Evolutionary conservation across 1,140 invertebrate genomes (phyloP).

Genomic region (Eriocheir sinensis): DNA sequence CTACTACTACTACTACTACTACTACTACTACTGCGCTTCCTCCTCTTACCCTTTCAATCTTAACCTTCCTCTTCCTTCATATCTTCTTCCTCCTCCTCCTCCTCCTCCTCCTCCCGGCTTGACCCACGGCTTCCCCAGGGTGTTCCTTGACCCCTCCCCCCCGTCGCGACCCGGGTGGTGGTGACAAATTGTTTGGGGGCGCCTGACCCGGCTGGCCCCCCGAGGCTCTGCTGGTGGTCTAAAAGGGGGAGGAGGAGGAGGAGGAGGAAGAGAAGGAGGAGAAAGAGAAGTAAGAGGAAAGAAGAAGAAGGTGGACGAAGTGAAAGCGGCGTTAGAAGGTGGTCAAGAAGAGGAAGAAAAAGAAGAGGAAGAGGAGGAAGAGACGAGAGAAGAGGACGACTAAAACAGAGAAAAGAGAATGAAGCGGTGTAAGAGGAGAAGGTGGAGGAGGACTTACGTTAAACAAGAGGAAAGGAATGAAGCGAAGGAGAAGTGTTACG

Average conservation of each 20-base stretch:
- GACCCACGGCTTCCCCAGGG: background rate
- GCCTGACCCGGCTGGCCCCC: background rate
- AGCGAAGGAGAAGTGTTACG: too few relatives aligned
- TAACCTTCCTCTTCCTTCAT: background rate
- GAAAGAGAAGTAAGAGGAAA: too few relatives aligned
- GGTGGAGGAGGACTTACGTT: background rate
- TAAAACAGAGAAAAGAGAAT: too few relatives aligned
- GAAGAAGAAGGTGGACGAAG: too few relatives aligned
- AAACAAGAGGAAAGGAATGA: too few relatives aligned
- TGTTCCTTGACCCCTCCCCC: background rate
- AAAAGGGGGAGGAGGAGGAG: background rate
- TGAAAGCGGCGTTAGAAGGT: too few relatives aligned
- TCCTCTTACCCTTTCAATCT: background rate
- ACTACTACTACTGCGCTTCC: too few relatives aligned
- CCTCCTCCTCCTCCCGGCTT: background rate
- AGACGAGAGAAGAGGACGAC: too few relatives aligned
- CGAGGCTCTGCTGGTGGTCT: background rate
- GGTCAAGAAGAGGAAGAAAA: too few relatives aligned
- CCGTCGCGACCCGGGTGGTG: background rate
- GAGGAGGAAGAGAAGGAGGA: background rate
- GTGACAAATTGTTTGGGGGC: constrained; percentile 14
- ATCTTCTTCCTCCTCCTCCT: background rate
- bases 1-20: too few relatives aligned
- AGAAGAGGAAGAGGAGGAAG: too few relatives aligned
- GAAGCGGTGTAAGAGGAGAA: too few relatives aligned